Conservation (phyloP, 2,797 vertebrate species). For the Nothura maculosa region DNA sequence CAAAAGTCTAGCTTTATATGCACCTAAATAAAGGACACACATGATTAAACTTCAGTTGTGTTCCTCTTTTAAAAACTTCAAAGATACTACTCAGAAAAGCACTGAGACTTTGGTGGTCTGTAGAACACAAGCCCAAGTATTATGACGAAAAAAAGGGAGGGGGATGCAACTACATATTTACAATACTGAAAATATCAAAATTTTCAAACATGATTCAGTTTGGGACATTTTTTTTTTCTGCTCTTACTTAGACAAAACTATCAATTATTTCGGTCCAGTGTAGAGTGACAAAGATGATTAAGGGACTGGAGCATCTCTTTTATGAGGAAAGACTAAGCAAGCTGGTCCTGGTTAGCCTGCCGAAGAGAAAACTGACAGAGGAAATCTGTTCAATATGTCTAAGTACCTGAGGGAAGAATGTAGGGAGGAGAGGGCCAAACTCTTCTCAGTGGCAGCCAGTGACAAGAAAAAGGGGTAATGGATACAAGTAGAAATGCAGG, state of each 20-base stretch:
- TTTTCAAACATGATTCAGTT: not conserved
- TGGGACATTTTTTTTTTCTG: not conserved
- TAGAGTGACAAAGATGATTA: too few species aligned
- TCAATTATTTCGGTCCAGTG: not conserved
- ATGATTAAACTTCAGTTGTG: not conserved
- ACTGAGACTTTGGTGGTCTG: not conserved
- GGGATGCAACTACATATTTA: not conserved
- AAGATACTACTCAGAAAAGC: not conserved
- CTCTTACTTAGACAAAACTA: not conserved
- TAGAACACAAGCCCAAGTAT: not conserved
- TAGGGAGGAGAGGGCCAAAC: too few species aligned
- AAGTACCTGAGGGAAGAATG: too few species aligned
- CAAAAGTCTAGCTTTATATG: not conserved
- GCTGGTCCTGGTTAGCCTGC: too few species aligned
- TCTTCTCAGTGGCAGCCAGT: too few species aligned
- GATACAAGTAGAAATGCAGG: too few species aligned
- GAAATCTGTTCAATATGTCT: too few species aligned
- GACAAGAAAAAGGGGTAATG: too few species aligned
- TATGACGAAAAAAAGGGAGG: not conserved
- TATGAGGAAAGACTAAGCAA: too few species aligned
- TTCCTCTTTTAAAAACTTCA: conserved; percentile 24
- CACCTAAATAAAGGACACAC: conserved; percentile 27
- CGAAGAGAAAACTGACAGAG: too few species aligned
- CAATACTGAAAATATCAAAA: not conserved
- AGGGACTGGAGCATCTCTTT: too few species aligned